These are phyloP conservation scores for Cyclophora albipunctata DNA, from an alignment of 2,888 invertebrate species.

Conservation along the genomic window DNA sequence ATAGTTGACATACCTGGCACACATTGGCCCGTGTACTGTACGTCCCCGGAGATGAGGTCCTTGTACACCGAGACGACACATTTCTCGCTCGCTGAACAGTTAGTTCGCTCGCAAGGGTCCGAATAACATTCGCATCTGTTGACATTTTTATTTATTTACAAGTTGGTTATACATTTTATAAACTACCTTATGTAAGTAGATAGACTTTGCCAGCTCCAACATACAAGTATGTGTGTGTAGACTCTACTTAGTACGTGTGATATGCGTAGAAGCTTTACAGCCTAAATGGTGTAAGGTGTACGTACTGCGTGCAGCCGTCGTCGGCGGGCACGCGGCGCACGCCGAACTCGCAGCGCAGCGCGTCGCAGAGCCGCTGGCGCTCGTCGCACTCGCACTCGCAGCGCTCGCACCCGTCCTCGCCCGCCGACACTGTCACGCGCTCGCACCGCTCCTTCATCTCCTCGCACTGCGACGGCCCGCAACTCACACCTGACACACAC, in stretches of 20 bases:
- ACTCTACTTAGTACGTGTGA: too few relatives aligned
- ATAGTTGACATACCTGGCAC: constrained; percentile 11
- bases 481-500: too few relatives aligned
- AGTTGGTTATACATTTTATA: too few relatives aligned
- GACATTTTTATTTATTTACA: too few relatives aligned
- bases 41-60: constrained; percentile 36
- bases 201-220: too few relatives aligned
- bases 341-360: constrained; percentile 83
- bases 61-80: constrained; percentile 79
- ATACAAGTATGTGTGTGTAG: too few relatives aligned
- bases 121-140: constrained; percentile 51
- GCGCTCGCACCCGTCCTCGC: constrained; percentile 76
- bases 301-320: constrained; percentile 48
- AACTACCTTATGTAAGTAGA: too few relatives aligned
- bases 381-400: constrained; percentile 79
- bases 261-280: too few relatives aligned
- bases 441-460: constrained; percentile 50
- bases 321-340: constrained; percentile 54
- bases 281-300: not conserved
- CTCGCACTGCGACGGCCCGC: too few relatives aligned
- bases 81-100: constrained; percentile 79
- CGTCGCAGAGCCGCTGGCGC: constrained; percentile 77
- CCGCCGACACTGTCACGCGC: constrained; percentile 78
- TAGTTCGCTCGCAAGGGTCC: constrained; percentile 80
- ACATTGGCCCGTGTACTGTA: constrained; percentile 52